Percentiles rank a stretch among this genome's conserved stretches.
Evolutionary conservation across 1,140 invertebrate species (phyloP).

Genomic region (Hycleus cichorii): DNA sequence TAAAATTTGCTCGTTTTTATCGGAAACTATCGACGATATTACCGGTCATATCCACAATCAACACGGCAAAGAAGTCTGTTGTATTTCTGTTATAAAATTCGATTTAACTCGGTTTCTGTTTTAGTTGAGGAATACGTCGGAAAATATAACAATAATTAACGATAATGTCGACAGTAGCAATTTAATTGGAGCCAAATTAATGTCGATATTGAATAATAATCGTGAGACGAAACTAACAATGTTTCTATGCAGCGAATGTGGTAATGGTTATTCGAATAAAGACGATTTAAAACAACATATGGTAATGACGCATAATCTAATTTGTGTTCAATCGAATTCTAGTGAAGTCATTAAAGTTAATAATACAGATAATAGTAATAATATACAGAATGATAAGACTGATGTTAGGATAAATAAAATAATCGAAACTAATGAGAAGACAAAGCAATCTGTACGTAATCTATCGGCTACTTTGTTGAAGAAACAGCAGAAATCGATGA

Average conservation of each 20-base stretch:
- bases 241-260: constrained; percentile 29
- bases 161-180: not conserved
- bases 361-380: not conserved
- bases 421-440: not conserved
- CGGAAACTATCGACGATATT: constrained; percentile 23
- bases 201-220: constrained; percentile 21
- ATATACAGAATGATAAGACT: constrained; percentile 1
- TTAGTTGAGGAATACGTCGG: not conserved
- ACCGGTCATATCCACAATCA: constrained; percentile 19
- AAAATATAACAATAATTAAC: constrained; percentile 1
- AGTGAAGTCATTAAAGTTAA: not conserved
- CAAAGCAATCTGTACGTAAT: not conserved
- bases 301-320: constrained; percentile 3
- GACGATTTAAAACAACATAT: constrained; percentile 30
- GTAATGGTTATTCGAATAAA: constrained; percentile 22
- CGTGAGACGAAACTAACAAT: constrained; percentile 19
- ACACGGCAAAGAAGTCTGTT: constrained; percentile 13
- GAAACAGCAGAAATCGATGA: constrained; percentile 24
- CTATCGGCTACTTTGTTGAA: constrained; percentile 10
- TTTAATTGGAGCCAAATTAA: constrained; percentile 13
- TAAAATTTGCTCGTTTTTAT: constrained; percentile 27
- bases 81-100: not conserved
- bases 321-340: not conserved
- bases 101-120: not conserved
- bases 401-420: not conserved